Evolutionary conservation across 2,113 vertebrate genomes (phyloP), one percentile per base, ranked within the genome.

Genomic region (Dasypus novemcinctus): DNA sequence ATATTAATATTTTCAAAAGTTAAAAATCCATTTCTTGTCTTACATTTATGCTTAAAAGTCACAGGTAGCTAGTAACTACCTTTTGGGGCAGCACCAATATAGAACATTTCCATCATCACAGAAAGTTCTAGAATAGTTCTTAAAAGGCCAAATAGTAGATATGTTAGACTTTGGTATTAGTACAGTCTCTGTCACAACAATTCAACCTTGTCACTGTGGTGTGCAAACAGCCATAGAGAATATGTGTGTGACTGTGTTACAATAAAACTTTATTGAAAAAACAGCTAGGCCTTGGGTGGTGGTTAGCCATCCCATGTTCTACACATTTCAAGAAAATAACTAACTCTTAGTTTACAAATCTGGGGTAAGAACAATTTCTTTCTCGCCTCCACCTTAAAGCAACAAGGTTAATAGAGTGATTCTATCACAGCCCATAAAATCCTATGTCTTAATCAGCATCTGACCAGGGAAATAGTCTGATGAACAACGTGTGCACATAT

Each of bases 341-440:
- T 61, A 87, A 90, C 31, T 11, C 57, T 80, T 94, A 43, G 7
- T 4, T 88, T 96, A 85, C 85, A 95, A 95, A 78, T 66, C 54
- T 86, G 10, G 4, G 5, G 41, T 41, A 41, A 36, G 25, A 96
- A 54, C 25, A 78, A 23, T 64, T 68, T 85, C 38, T 92, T 84
- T 96, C 81, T 85, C 49, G 7, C 17, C 46, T 90, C 84, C 75
- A 33, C 29, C 38, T 95, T 91, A 95, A 93, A 71, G 82, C 71
- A 98, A 92, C 71, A 90, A 33, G 75, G 95, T 98, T 98, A 94
- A 95, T 98, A 98, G 94, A 91, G 82, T 17, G 95, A 97, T 98
- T 97, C 74, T 85, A 86, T 98, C 98, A 97, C 98, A 98, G 80
- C 92, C 90, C 36, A 97, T 81, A 82, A 98, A 97, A 96, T 87